Conservation (phyloP, 2,797 vertebrate species). For the Philypnodon macrostomus region DNA sequence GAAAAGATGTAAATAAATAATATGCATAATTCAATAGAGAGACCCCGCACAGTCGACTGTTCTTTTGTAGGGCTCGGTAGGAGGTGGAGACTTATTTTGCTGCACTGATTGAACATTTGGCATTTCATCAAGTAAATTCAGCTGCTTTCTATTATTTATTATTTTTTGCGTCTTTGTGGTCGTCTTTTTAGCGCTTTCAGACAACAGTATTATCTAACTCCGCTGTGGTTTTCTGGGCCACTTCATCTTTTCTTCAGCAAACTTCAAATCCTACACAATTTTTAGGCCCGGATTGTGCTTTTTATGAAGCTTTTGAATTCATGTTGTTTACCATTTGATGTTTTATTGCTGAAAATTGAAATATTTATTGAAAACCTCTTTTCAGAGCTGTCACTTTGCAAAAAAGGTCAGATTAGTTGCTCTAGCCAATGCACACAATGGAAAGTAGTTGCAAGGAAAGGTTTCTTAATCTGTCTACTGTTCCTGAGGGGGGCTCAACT, state of each 20-base stretch:
- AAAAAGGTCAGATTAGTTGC: too few relatives aligned
- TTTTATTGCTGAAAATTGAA: too few relatives aligned
- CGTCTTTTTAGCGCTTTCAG: constrained; percentile 22
- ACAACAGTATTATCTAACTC: constrained; percentile 18
- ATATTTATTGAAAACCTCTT: too few relatives aligned
- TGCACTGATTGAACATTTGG: constrained; percentile 42
- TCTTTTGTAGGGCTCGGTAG: constrained; percentile 17
- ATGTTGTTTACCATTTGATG: too few relatives aligned
- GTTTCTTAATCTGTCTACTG: too few relatives aligned
- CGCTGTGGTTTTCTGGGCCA: constrained; percentile 16
- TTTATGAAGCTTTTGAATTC: too few relatives aligned
- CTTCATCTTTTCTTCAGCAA: constrained; percentile 15
- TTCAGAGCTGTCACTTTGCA: too few relatives aligned
- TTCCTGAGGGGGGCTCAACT: too few relatives aligned
- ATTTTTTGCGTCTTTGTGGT: constrained; percentile 32
- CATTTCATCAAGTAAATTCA: constrained; percentile 40
- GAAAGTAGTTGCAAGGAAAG: too few relatives aligned
- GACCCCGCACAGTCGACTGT: constrained; percentile 9
- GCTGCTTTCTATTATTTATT: constrained; percentile 36
- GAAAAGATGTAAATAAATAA: constrained; percentile 7
- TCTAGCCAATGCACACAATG: too few relatives aligned
- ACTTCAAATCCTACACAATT: background rate
- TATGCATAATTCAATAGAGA: constrained; percentile 25
- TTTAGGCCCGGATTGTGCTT: background rate
- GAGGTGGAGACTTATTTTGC: constrained; percentile 18